Evolutionary conservation across 2,113 vertebrate genomes (phyloP).

Genomic region (Brienomyrus longianalis): DNA sequence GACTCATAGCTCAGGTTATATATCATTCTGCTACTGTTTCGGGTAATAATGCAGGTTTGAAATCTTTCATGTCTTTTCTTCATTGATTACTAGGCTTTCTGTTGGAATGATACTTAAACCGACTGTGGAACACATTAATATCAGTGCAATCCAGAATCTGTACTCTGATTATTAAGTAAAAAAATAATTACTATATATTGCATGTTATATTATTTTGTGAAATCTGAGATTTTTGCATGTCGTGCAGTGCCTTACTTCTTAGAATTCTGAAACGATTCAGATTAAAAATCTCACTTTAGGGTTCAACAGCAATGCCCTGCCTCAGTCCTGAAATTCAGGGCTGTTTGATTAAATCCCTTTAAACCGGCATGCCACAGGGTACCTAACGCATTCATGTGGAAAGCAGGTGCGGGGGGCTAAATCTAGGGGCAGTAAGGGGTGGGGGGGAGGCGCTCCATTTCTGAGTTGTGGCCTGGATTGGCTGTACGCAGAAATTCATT

Average conservation of each 20-base stretch:
- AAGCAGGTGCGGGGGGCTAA: constrained; percentile 4
- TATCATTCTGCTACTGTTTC: not conserved
- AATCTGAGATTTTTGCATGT: not conserved
- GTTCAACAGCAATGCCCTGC: not conserved
- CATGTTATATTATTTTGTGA: not conserved
- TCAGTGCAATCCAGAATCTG: not conserved
- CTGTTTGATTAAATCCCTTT: not conserved
- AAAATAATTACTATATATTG: not conserved
- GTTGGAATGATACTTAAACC: not conserved
- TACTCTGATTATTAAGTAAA: not conserved
- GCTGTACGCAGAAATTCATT: constrained; percentile 10
- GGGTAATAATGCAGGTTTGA: not conserved
- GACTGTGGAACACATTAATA: not conserved
- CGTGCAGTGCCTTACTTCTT: not conserved
- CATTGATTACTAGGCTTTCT: not conserved
- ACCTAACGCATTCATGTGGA: not conserved
- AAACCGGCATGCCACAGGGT: not conserved
- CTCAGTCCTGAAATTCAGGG: not conserved
- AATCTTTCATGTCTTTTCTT: not conserved
- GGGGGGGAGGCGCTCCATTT: not conserved
- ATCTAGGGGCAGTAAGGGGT: not conserved
- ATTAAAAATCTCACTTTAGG: not conserved
- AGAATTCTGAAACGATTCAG: not conserved
- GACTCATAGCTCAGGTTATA: not conserved
- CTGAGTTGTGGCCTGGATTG: not conserved